Conservation (phyloP, 2,797 vertebrate species). For the Sarcophilus harrisii region DNA sequence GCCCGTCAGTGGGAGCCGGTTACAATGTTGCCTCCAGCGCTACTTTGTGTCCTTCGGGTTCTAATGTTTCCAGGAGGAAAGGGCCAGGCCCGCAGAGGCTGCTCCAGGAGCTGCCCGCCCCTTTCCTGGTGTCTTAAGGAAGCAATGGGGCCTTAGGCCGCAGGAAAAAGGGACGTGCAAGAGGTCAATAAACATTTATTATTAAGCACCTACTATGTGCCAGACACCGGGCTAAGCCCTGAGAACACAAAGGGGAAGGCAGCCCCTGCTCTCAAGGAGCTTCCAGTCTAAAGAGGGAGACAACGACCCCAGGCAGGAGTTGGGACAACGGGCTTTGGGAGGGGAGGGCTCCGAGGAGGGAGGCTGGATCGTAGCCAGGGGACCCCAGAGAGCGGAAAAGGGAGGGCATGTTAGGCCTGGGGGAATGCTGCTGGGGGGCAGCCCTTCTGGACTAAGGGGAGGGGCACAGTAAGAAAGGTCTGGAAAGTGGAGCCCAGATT, state of each 20-base stretch:
- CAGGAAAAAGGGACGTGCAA: background rate
- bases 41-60: too few relatives aligned
- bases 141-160: background rate
- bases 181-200: background rate
- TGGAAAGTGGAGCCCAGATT: background rate
- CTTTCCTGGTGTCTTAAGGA: background rate
- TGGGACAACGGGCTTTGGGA: too few relatives aligned
- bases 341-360: background rate
- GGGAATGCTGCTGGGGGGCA: background rate
- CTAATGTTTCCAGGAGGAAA: too few relatives aligned
- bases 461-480: background rate
- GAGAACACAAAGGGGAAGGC: background rate
- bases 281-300: background rate
- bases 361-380: background rate
- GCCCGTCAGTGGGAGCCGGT: too few relatives aligned
- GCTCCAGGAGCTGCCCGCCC: too few relatives aligned
- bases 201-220: background rate
- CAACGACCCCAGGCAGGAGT: too few relatives aligned
- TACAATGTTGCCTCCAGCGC: background rate
- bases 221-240: background rate
- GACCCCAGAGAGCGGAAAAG: too few relatives aligned
- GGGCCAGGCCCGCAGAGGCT: background rate
- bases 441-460: background rate
- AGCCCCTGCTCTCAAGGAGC: background rate
- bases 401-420: too few relatives aligned